phyloP scores from a whole-genome alignment of 2,888 invertebrate genomes.

The Stenichneumon culpator region DNA sequence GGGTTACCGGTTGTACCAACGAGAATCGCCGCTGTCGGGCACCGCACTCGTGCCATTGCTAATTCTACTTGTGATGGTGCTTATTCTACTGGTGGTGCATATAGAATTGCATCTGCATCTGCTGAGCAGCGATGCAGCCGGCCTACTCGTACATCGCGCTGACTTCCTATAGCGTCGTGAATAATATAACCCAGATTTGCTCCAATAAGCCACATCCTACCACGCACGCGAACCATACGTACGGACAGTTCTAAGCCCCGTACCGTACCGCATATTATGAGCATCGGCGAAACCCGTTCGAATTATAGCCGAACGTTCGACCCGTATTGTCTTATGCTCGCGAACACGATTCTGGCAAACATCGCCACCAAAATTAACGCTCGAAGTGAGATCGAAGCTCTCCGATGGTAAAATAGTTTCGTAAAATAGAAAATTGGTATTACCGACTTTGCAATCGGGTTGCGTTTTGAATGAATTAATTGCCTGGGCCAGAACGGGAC shows the following conservation, averaged over 20 bases:
- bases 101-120: slow-evolving; percentile 66
- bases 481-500: too few relatives aligned
- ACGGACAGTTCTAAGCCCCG: neutral
- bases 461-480: too few relatives aligned
- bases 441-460: too few relatives aligned
- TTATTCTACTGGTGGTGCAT: slow-evolving; percentile 61
- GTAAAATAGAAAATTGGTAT: neutral
- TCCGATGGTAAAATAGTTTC: neutral
- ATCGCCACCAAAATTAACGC: neutral
- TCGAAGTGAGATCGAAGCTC: neutral
- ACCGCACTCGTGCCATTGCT: slow-evolving; percentile 29
- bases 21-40: slow-evolving; percentile 28
- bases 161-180: slow-evolving; percentile 69
- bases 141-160: slow-evolving; percentile 61
- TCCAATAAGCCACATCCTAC: slow-evolving; percentile 83
- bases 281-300: slow-evolving; percentile 6
- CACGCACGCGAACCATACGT: slow-evolving; percentile 58
- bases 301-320: neutral
- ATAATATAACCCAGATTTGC: slow-evolving; percentile 83
- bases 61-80: slow-evolving; percentile 54
- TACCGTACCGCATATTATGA: neutral
- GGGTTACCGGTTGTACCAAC: neutral
- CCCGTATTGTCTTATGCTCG: neutral
- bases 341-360: neutral
- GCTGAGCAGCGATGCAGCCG: slow-evolving; percentile 41